Conservation (phyloP, 1,140 invertebrate species). For the Nasonia giraulti region DNA sequence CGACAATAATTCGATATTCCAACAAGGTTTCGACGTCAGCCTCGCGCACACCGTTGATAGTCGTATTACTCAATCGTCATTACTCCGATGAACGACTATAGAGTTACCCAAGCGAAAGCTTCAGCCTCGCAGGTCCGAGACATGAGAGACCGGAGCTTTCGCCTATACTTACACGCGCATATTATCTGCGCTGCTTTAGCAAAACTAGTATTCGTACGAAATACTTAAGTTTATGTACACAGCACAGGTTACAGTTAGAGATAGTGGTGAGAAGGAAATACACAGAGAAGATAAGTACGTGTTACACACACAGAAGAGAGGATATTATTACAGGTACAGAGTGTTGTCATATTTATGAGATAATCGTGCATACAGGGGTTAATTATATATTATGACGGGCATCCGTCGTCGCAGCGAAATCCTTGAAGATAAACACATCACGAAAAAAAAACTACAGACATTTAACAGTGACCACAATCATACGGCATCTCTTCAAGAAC, state of each 20-base stretch:
- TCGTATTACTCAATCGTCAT: slow-evolving; percentile 20
- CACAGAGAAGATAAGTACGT: background rate
- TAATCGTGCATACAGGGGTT: background rate
- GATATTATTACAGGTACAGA: no score
- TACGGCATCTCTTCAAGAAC: background rate
- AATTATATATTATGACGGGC: background rate
- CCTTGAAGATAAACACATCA: background rate
- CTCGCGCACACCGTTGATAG: background rate
- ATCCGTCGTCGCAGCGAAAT: background rate
- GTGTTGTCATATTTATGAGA: background rate
- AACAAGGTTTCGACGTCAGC: slow-evolving; percentile 10
- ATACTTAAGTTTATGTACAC: slow-evolving; percentile 34
- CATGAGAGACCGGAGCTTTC: background rate
- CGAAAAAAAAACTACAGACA: background rate
- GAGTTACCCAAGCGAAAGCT: background rate
- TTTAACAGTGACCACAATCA: no score
- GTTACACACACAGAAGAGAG: background rate
- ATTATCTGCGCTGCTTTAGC: background rate
- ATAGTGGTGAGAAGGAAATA: background rate
- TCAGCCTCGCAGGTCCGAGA: slow-evolving; percentile 12
- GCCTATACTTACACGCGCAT: background rate
- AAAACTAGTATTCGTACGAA: background rate
- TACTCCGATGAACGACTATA: background rate
- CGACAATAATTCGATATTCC: no score
- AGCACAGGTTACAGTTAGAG: slow-evolving; percentile 22